phyloP scores from a whole-genome alignment of 2,113 vertebrate genomes.

The Castor canadensis region DNA sequence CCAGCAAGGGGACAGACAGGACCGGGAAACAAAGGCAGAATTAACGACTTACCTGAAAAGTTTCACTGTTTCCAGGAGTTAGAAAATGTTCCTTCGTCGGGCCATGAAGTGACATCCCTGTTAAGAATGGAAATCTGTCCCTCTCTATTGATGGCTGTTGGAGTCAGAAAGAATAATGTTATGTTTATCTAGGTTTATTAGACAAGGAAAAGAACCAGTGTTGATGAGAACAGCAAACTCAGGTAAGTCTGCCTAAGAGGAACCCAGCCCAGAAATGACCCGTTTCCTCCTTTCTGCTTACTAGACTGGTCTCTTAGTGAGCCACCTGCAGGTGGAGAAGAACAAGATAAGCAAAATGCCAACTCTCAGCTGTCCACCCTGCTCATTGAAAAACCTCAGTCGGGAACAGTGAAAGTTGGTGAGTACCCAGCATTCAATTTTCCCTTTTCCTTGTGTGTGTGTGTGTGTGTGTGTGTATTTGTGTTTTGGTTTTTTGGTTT shows the following conservation, averaged over 20 bases:
- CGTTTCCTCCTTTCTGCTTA: slow-evolving; percentile 73
- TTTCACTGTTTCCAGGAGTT: slow-evolving; percentile 13
- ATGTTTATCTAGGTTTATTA: slow-evolving; percentile 43
- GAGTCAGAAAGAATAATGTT: background rate
- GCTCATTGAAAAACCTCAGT: slow-evolving; percentile 92
- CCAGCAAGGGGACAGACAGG: background rate
- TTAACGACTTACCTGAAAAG: background rate
- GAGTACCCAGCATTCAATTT: slow-evolving; percentile 77
- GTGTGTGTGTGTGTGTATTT: no score
- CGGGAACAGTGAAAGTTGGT: slow-evolving; percentile 92
- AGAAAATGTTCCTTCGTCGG: background rate
- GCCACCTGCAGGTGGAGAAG: slow-evolving; percentile 88
- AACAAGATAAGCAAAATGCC: slow-evolving; percentile 89
- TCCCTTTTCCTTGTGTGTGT: no score
- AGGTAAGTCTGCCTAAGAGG: slow-evolving; percentile 79
- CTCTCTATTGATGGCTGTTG: background rate
- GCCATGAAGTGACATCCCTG: slow-evolving; percentile 34
- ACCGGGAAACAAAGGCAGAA: background rate
- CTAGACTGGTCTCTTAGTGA: slow-evolving; percentile 95
- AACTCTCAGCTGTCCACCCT: slow-evolving; percentile 89
- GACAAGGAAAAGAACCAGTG: slow-evolving; percentile 55
- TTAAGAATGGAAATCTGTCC: slow-evolving; percentile 33
- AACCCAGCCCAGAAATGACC: slow-evolving; percentile 41
- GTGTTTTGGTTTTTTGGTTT: no score
- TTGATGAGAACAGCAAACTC: slow-evolving; percentile 59